Evolutionary conservation across 2,888 invertebrate species (phyloP).

Genomic region (Lomographa bimaculata): DNA sequence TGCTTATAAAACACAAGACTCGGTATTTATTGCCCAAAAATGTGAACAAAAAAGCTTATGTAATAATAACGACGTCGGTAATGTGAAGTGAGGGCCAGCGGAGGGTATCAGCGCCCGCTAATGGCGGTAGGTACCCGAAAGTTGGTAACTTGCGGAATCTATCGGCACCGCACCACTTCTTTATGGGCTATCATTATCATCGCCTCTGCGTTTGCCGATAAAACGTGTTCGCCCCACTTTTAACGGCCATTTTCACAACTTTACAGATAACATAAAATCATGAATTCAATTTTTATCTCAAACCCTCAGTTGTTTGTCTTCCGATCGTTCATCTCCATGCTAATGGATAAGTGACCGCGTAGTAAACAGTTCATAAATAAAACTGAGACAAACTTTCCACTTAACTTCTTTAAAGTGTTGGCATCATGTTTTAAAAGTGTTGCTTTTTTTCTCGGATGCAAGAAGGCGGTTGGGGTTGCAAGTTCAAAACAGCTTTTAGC

Average conservation of each 20-base stretch:
- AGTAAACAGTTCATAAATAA: slow-evolving; percentile 69
- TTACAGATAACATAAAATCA: slow-evolving; percentile 68
- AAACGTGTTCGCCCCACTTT: slow-evolving; percentile 76
- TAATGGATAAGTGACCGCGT: slow-evolving; percentile 53
- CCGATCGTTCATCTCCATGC: slow-evolving; percentile 14
- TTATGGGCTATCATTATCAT: slow-evolving; percentile 80
- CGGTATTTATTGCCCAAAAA: slow-evolving; percentile 14
- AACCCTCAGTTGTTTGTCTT: slow-evolving; percentile 10
- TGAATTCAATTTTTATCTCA: slow-evolving; percentile 54
- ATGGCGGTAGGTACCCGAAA: slow-evolving; percentile 69
- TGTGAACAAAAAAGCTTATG: slow-evolving; percentile 19
- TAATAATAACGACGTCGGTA: slow-evolving; percentile 47
- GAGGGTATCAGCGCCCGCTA: slow-evolving; percentile 70
- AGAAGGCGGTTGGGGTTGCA: slow-evolving; percentile 70
- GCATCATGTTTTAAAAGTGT: slow-evolving; percentile 77
- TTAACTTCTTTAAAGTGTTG: slow-evolving; percentile 77
- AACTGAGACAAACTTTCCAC: slow-evolving; percentile 74
- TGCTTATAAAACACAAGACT: no score
- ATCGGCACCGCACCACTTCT: slow-evolving; percentile 71
- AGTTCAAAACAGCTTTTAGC: slow-evolving; percentile 77
- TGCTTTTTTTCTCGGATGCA: slow-evolving; percentile 64
- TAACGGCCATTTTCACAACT: slow-evolving; percentile 66
- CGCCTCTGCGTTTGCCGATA: slow-evolving; percentile 74
- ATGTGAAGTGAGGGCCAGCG: slow-evolving; percentile 47
- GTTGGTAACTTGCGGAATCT: slow-evolving; percentile 79